Percentiles rank a stretch among this genome's conserved stretches.
phyloP scores from a whole-genome alignment of 2,888 invertebrate genomes.

The Odontocolon sp. region DNA sequence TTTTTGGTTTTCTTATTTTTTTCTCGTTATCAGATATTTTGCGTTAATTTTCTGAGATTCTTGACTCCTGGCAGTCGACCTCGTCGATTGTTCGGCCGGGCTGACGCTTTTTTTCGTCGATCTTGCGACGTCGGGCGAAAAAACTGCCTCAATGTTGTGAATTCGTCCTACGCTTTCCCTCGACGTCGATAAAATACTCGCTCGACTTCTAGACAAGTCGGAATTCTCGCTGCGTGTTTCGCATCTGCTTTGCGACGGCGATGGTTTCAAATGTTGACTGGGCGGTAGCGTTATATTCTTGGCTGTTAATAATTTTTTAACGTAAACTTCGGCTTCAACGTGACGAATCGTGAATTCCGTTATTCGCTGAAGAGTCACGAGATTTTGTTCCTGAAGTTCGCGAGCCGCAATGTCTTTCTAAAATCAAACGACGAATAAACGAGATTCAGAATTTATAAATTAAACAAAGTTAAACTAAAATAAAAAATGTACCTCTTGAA shows the following conservation, averaged over 20 bases:
- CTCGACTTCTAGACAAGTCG: slow-evolving; percentile 58
- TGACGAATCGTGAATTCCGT: slow-evolving; percentile 81
- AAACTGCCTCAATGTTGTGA: slow-evolving; percentile 64
- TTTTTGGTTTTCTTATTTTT: slow-evolving; percentile 9
- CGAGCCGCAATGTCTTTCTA: slow-evolving; percentile 84
- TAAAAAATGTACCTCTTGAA: slow-evolving; percentile 75
- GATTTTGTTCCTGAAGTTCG: slow-evolving; percentile 84
- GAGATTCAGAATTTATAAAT: slow-evolving; percentile 1
- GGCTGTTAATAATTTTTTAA: slow-evolving; percentile 77
- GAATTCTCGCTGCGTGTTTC: slow-evolving; percentile 60
- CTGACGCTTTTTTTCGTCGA: slow-evolving; percentile 52
- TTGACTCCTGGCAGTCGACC: slow-evolving; percentile 50
- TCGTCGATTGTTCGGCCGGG: slow-evolving; percentile 49
- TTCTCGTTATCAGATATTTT: slow-evolving; percentile 23
- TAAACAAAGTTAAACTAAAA: not conserved
- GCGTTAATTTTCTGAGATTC: slow-evolving; percentile 33
- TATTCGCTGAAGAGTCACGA: slow-evolving; percentile 82
- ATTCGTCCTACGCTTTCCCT: slow-evolving; percentile 69
- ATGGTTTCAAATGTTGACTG: slow-evolving; percentile 66
- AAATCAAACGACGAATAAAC: slow-evolving; percentile 59
- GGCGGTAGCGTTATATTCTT: slow-evolving; percentile 76
- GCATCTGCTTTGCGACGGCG: slow-evolving; percentile 66
- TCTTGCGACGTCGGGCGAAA: slow-evolving; percentile 19
- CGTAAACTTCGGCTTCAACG: slow-evolving; percentile 79
- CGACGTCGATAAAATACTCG: slow-evolving; percentile 61